Percentiles rank a stretch among this genome's conserved stretches.
Conservation (phyloP, 2,113 vertebrate species). For the Eurystomus gularis region DNA sequence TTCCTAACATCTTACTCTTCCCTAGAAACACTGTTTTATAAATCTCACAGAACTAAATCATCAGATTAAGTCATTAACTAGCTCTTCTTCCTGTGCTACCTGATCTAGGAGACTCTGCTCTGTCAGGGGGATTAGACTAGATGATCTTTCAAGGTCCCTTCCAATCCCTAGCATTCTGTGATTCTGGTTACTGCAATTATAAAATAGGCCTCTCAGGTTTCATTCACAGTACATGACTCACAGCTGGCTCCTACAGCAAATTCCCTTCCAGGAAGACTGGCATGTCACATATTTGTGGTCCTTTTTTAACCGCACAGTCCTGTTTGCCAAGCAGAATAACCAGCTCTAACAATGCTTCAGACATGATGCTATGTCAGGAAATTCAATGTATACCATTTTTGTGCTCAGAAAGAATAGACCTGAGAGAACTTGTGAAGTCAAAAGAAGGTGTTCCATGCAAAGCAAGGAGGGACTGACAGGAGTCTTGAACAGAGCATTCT, state of each 20-base stretch:
- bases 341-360: neutral
- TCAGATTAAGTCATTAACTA: neutral
- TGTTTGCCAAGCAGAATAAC: neutral
- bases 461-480: rapidly evolving
- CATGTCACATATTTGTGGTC: neutral
- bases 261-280: neutral
- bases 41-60: neutral
- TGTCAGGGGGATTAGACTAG: too few relatives aligned
- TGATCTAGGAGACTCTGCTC: too few relatives aligned
- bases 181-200: neutral
- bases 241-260: neutral
- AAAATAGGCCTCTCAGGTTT: neutral
- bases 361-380: neutral
- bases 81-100: too few relatives aligned
- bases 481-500: neutral
- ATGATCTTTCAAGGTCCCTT: too few relatives aligned
- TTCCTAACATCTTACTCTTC: neutral
- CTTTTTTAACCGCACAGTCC: neutral
- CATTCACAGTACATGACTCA: rapidly evolving
- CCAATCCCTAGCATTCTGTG: too few relatives aligned
- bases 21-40: neutral
- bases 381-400: neutral
- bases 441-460: neutral
- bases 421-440: neutral
- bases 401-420: neutral